phyloP scores from a whole-genome alignment of 1,140 invertebrate genomes.

The Cotesia chilonis region DNA sequence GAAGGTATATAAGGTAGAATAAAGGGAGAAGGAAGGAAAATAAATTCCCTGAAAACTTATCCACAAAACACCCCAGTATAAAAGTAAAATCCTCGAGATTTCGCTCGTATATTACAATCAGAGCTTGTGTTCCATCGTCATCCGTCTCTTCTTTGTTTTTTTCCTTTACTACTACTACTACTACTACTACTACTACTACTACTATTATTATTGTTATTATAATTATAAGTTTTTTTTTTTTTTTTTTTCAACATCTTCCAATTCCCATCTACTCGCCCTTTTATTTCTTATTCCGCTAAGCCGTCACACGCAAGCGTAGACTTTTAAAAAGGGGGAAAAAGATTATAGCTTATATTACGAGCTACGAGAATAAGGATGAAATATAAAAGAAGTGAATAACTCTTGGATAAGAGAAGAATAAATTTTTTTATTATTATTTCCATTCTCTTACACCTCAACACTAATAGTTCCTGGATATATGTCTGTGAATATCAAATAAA shows the following conservation, averaged over 20 bases:
- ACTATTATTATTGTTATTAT: constrained; percentile 34
- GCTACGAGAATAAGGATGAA: constrained; percentile 49
- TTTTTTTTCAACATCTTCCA: constrained; percentile 45
- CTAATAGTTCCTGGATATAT: background rate
- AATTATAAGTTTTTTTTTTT: constrained; percentile 44
- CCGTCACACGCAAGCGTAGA: constrained; percentile 49
- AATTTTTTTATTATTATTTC: constrained; percentile 65
- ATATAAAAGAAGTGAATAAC: constrained; percentile 63
- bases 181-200: background rate
- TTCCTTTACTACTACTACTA: background rate
- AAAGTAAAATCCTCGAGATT: constrained; percentile 62
- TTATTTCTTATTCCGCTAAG: constrained; percentile 29
- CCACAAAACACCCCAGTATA: constrained; percentile 29
- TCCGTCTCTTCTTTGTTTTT: constrained; percentile 30
- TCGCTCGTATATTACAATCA: constrained; percentile 65
- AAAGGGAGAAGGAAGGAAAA: too few relatives aligned
- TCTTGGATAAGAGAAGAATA: constrained; percentile 65
- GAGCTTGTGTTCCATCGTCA: constrained; percentile 46
- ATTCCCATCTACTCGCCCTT: too few relatives aligned
- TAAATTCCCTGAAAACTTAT: constrained; percentile 59
- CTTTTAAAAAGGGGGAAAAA: constrained; percentile 48
- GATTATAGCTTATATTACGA: constrained; percentile 31
- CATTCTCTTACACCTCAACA: constrained; percentile 38
- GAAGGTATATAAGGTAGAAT: too few relatives aligned
- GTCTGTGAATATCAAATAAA: constrained; percentile 3